Base-by-base conservation (phyloP, 1,140 invertebrate species). In the Rhagoletis pomonella region DNA sequence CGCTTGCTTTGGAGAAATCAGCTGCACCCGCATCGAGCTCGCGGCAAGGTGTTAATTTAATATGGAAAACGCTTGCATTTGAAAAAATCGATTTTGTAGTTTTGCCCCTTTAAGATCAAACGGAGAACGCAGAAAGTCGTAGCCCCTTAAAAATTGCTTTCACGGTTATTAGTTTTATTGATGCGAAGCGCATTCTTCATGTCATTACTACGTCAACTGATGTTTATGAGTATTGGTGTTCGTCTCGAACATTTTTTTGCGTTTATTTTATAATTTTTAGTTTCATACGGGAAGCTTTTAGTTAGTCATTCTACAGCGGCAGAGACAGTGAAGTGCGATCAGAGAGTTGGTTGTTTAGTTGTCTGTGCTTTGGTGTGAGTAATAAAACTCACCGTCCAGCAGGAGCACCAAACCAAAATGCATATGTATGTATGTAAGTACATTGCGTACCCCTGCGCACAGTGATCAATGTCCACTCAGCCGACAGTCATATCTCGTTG, bases 91-190 rank as follows among this genome's bases (percentile, higher is more conserved):
- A 59, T 44, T 62, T 60, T 59, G 10, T 29, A 10, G 19, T 85
- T 85, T 85, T 39, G 9, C 19, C 6, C 12, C 9, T 19, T 62
- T 5, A 62, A 85, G 29, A 85, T 58, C 55, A 85, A 85, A 85
- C 29, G 59, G 17, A 17, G 14, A 10, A 44, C 42, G 59, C 84
- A 62, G 62, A 85, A 85, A 19, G 6, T 47, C 50, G 39, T 50
- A 55, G 4, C 47, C 39, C 59, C 14, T 47, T 55, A 3, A 86
- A 86, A 86, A 39, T 86, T 86, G 86, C 86, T 86, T 86, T 86
- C 86, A 86, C 86, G 86, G 86, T 86, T 86, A 86, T 86, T 86
- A 86, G 86, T 86, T 86, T 86, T 86, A 86, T 86, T 86, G 86
- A 86, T 64, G 86, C 86, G 39, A 55, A 64, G 39, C 62, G 44